Percentiles rank a stretch among this genome's conserved stretches.
These are phyloP conservation scores for Poecile atricapillus DNA, from an alignment of 2,113 vertebrate species.

Conservation along the genomic window DNA sequence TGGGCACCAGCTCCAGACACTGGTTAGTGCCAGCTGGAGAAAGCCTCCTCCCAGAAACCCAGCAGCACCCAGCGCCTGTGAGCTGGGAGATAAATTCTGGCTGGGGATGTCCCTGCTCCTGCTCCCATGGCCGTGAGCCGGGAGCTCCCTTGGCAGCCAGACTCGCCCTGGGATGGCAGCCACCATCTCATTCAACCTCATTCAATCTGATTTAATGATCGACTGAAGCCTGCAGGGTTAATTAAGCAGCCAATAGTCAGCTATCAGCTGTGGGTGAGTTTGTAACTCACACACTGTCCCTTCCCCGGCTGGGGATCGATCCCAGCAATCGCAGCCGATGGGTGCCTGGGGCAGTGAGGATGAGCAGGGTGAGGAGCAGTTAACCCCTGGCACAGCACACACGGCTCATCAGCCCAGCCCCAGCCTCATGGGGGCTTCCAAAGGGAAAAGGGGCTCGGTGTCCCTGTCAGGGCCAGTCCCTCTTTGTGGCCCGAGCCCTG, in stretches of 20 bases:
- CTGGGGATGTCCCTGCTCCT: neutral
- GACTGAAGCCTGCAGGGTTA: conserved; percentile 16
- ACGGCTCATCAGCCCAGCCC: neutral
- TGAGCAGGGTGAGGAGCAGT: neutral
- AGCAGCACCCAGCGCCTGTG: neutral
- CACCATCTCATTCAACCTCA: neutral
- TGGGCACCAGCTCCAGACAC: neutral
- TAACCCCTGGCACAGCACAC: neutral
- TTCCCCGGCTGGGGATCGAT: neutral
- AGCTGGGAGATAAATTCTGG: neutral
- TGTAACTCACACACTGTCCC: neutral
- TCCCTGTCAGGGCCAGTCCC: rapidly evolving
- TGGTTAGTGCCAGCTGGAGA: neutral
- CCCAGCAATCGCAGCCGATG: rapidly evolving
- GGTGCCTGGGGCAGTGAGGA: neutral
- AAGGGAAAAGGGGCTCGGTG: neutral
- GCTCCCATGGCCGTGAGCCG: rapidly evolving
- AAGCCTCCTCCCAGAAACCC: neutral
- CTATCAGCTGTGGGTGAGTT: neutral
- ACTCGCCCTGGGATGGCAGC: neutral
- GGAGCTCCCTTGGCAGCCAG: neutral
- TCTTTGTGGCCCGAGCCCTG: neutral
- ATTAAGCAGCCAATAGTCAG: conserved; percentile 32
- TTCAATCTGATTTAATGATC: conserved; percentile 36
- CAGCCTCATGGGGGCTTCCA: rapidly evolving